Evolutionary conservation across 2,113 vertebrate species (phyloP), one percentile per base, ranked within the genome.

Genomic region (Chamaetylas fuelleborni): DNA sequence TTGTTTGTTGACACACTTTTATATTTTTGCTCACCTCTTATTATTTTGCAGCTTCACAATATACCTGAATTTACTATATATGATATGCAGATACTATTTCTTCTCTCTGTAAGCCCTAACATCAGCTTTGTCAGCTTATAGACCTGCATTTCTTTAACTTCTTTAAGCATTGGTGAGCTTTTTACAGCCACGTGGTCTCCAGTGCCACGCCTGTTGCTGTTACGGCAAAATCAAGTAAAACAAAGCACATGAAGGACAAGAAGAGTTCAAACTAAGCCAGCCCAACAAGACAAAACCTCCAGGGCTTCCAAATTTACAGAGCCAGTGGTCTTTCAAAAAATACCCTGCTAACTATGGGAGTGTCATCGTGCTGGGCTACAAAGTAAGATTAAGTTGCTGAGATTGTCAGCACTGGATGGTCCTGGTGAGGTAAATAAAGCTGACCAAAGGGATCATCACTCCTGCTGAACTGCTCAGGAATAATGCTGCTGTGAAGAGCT

Each of bases 251-350:
- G 16, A 26, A 56, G 12, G 18, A 29, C 40, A 69, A 23, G 38
- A 56, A 31, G 77, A 65, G 34, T 38, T 57, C 47, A 60, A 23
- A 15, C 8, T 57, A 61, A 81, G 29, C 29, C 65, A 53, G 15
- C 19, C 8, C 50, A 62, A 24, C 9, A 58, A 38, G 7, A 11
- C 0, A 0, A 48, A 29, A n/a, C 11, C 19, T 16, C 33, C 20
- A 38, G 33, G 18, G 12, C 40, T 72, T 64, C 43, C 34, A 81
- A 42, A 73, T 14, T 66, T 51, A 9, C 2, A 31, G 82, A 58
- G 14, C 10, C 18, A 29, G 23, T n/a, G 38, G 13, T 42, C 48
- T 72, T 70, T 36, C 23, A 71, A 71, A 56, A 38, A 28, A 71
- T 54, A 50, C 9, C 5, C 26, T 73, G 12, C 12, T 82, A 80